Base-by-base conservation (phyloP, 2,797 vertebrate species). In the Sebastes miniatus region DNA sequence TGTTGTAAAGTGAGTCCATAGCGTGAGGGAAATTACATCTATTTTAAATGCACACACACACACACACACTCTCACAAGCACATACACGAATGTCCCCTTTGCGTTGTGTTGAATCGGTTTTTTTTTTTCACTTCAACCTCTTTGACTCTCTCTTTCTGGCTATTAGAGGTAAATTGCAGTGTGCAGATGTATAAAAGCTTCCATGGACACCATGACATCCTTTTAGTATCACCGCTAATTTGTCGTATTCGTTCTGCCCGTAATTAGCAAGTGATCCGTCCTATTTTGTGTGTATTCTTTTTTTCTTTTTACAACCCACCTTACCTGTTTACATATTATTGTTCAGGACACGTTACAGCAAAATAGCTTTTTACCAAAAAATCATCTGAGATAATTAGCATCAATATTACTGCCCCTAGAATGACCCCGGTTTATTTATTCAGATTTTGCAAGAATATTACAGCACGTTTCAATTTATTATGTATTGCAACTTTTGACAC, bases 201-300 rank as follows among this genome's bases (percentile, higher is more conserved):
- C 78, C 57, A 43, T 64, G 79, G 83, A 87, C 87, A 88, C 82
- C 73, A 25, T 80, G 81, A 72, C 80, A 90, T 87, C 84, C 85
- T 93, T 90, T 93, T 91, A 91, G 85, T 76, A 74, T 83, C 83
- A 75, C 73, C 79, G 84, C 78, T 94, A 90, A 93, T 92, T 93
- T 90, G 82, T 76, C 79, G 25, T 81, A 83, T 92, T 91, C 68
- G 66, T 87, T 86, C 87, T 87, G 87, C 68, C 70, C 43, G 84
- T 92, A 89, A 92, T 93, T 94, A 92, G 83, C 87, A 76, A 80
- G 84, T 85, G 84, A 92, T 91, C 90, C 83, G 73, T 87, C 78
- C 83, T 77, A 71, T 78, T 86, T 65, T 62, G 52, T 66, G 36
- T 80, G 43, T 85, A 72, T 89, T 83, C 6, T 47, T 47, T 47